Conservation (phyloP, 1,140 invertebrate species). For the Hydropsyche tenuis region DNA sequence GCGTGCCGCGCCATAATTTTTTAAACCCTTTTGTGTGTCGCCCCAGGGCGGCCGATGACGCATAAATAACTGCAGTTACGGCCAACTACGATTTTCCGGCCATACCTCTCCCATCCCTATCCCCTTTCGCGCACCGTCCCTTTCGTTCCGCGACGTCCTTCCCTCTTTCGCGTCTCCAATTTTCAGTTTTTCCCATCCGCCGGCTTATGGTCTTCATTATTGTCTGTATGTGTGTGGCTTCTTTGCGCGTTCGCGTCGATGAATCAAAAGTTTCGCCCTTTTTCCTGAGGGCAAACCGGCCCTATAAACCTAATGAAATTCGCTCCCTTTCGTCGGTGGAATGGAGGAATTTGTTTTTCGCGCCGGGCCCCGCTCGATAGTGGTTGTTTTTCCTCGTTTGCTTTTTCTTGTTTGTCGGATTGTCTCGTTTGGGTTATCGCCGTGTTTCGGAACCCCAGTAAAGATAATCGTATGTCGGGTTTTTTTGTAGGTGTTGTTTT, state of each 20-base stretch:
- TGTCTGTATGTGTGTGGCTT: neutral
- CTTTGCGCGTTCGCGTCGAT: neutral
- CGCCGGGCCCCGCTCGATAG: neutral
- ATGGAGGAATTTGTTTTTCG: neutral
- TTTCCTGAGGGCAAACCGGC: neutral
- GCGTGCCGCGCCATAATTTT: constrained; percentile 12
- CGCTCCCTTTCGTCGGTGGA: neutral
- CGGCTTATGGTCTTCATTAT: constrained; percentile 7
- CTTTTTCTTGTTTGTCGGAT: constrained; percentile 2
- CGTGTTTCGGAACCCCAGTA: no score
- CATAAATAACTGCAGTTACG: constrained; percentile 24
- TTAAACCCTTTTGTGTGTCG: constrained; percentile 14
- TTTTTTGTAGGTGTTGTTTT: no score
- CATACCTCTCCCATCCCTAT: neutral
- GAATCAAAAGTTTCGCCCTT: neutral
- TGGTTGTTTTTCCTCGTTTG: neutral
- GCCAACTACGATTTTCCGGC: neutral
- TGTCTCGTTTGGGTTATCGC: no score
- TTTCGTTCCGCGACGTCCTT: neutral
- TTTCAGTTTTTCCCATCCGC: neutral
- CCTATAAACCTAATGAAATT: constrained; percentile 7
- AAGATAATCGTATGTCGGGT: no score
- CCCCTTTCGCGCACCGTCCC: neutral
- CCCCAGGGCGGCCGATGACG: constrained; percentile 9
- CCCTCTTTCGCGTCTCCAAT: neutral